A percentile compares a stretch with the other conserved stretches of the same genome.
phyloP scores from a whole-genome alignment of 2,888 invertebrate genomes.

The Diloba caeruleocephala region DNA sequence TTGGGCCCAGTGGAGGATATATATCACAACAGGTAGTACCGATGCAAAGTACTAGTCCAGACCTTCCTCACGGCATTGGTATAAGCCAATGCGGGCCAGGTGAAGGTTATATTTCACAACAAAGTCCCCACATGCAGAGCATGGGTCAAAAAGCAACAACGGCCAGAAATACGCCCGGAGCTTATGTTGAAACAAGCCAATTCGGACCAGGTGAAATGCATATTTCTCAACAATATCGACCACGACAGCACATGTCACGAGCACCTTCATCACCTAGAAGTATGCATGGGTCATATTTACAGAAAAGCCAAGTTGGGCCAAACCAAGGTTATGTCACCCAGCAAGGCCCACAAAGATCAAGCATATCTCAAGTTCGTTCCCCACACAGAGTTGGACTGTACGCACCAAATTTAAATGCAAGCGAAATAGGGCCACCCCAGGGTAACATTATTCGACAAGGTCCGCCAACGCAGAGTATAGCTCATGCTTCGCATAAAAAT shows the following conservation, averaged over 20 bases:
- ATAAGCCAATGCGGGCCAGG: not conserved
- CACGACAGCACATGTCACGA: not conserved
- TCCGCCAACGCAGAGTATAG: not conserved
- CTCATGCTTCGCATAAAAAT: no score
- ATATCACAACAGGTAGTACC: not conserved
- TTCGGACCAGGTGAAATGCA: not conserved
- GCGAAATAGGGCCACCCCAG: slow-evolving; percentile 1
- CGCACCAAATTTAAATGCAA: not conserved
- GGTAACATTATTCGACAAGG: not conserved
- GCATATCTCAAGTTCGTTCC: not conserved
- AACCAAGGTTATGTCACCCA: not conserved
- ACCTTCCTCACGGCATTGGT: slow-evolving; percentile 1
- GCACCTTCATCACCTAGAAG: not conserved
- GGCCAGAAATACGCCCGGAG: not conserved
- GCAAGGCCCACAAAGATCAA: not conserved
- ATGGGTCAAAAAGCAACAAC: not conserved
- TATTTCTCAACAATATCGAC: not conserved
- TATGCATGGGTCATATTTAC: not conserved
- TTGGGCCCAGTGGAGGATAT: not conserved
- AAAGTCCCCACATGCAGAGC: not conserved
- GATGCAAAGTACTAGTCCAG: slow-evolving; percentile 1
- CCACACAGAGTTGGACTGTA: not conserved
- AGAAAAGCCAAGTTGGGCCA: not conserved
- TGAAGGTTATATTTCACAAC: not conserved
- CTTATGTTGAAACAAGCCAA: no score